These are phyloP conservation scores for Ganaspis sp. DNA, from an alignment of 1,140 invertebrate genomes.

Conservation along the genomic window DNA sequence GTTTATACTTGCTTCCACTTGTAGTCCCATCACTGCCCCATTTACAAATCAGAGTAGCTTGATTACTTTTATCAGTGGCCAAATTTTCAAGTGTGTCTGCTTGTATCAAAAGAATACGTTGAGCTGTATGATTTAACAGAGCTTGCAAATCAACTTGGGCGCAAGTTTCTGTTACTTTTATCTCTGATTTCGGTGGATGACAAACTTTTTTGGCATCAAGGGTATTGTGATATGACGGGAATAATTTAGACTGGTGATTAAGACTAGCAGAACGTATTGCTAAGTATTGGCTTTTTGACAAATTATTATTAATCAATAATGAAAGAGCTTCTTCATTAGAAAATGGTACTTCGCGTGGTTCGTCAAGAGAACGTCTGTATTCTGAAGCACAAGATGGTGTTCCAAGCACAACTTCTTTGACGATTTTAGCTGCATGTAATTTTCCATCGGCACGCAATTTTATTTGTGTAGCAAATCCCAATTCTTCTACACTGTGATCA, in stretches of 20 bases:
- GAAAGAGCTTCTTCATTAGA: not conserved
- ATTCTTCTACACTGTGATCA: not conserved
- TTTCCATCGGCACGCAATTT: not conserved
- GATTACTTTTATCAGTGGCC: conserved; percentile 32
- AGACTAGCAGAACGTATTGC: not conserved
- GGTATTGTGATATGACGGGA: conserved; percentile 8
- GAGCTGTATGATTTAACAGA: conserved; percentile 45
- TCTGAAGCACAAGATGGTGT: not conserved
- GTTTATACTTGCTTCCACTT: conserved; percentile 55
- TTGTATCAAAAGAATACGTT: conserved; percentile 40
- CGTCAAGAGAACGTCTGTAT: not conserved
- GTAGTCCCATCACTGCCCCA: conserved; percentile 62
- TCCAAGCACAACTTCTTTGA: not conserved
- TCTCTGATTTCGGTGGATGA: conserved; percentile 33
- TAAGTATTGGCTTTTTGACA: not conserved
- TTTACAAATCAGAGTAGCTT: conserved; percentile 54
- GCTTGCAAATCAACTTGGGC: conserved; percentile 46
- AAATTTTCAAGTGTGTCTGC: conserved; percentile 43
- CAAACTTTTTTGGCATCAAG: conserved; percentile 44
- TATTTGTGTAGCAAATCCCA: not conserved
- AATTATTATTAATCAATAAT: not conserved
- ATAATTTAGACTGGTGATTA: not conserved
- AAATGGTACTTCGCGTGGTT: not conserved
- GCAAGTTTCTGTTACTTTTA: conserved; percentile 41
- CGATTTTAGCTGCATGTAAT: not conserved